Conservation (phyloP, 2,113 vertebrate species). For the Fregetta grallaria region DNA sequence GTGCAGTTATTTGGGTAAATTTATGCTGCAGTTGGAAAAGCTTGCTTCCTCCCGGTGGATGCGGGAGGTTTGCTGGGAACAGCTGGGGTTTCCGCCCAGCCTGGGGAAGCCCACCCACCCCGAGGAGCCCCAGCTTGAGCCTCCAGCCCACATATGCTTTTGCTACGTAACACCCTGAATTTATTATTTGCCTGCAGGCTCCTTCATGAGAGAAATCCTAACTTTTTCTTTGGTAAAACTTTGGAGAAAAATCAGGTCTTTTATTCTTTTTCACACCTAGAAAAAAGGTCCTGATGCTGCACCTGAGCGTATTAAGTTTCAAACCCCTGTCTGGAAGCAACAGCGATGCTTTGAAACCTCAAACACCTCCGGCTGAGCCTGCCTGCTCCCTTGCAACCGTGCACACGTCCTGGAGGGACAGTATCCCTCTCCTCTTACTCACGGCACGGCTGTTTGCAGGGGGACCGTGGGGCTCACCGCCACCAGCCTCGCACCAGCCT, state of each 20-base stretch:
- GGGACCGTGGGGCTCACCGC: fast-evolving
- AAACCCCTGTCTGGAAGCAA: background rate
- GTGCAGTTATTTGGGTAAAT: background rate
- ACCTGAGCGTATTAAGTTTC: background rate
- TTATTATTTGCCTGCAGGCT: background rate
- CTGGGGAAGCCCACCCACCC: background rate
- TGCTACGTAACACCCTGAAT: background rate
- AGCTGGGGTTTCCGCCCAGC: too few relatives aligned
- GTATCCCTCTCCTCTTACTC: background rate
- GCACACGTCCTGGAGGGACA: fast-evolving
- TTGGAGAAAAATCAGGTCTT: background rate
- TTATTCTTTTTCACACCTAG: too few relatives aligned
- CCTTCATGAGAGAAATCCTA: background rate
- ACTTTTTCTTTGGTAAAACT: background rate
- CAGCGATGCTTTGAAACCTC: background rate
- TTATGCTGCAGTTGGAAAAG: background rate
- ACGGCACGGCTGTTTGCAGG: background rate
- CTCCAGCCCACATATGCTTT: fast-evolving
- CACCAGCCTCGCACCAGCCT: background rate
- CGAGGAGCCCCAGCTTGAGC: background rate
- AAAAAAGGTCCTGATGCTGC: background rate
- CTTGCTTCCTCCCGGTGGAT: fast-evolving
- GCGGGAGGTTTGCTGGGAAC: background rate
- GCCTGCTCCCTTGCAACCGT: background rate
- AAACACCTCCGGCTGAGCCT: background rate